These are phyloP conservation scores for Onchidella celtica DNA, from an alignment of 2,888 invertebrate genomes.

Conservation along the genomic window DNA sequence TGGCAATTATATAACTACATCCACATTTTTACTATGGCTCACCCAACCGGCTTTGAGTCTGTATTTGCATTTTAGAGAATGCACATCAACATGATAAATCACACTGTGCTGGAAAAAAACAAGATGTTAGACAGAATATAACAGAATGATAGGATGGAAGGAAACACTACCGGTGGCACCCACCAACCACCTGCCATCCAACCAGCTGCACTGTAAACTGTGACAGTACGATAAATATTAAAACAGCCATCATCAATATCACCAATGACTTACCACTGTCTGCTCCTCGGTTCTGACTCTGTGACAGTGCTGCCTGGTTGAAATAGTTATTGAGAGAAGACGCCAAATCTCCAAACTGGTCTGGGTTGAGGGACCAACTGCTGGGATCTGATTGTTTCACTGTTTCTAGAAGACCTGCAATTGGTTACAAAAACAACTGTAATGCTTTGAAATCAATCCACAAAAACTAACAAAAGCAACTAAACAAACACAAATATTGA, in stretches of 20 bases:
- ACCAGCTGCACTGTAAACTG: background rate
- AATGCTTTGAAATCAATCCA: slow-evolving; percentile 8
- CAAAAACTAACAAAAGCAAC: no score
- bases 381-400: slow-evolving; percentile 74
- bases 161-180: no score
- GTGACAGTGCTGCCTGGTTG: slow-evolving; percentile 66
- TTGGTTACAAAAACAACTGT: background rate
- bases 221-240: background rate
- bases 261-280: slow-evolving; percentile 44
- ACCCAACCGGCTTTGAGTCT: no score
- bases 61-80: no score
- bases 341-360: slow-evolving; percentile 78
- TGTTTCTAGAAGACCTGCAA: slow-evolving; percentile 79
- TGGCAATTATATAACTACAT: no score
- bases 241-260: no score
- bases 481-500: no score
- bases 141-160: no score
- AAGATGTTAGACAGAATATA: no score
- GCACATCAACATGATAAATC: no score
- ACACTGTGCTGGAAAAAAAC: no score
- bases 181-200: background rate
- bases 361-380: slow-evolving; percentile 75
- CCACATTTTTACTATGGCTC: no score
- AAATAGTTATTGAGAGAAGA: slow-evolving; percentile 79
- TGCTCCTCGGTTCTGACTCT: slow-evolving; percentile 48